Conservation (phyloP, 2,797 vertebrate genomes). For the Hoplostethus mediterraneus region DNA sequence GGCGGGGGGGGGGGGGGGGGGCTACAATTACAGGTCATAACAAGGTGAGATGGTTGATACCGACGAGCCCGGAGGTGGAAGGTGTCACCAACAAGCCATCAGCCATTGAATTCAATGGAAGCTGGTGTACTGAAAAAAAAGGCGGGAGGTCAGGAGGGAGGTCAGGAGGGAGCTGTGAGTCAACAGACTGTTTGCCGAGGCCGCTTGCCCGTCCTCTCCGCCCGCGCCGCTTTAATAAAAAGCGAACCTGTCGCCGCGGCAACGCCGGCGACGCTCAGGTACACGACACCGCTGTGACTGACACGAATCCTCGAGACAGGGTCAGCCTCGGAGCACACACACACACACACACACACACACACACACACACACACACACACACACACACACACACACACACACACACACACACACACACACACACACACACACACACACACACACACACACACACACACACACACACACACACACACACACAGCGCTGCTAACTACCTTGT, state of each 20-base stretch:
- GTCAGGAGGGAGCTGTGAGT: conserved; percentile 23
- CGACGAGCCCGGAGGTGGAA: too few relatives aligned
- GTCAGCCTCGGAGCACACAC: conserved; percentile 25
- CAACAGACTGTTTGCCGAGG: conserved; percentile 62
- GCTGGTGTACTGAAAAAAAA: too few relatives aligned
- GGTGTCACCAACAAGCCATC: too few relatives aligned
- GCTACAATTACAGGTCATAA: too few relatives aligned
- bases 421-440: conserved; percentile 13
- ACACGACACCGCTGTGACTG: conserved; percentile 14
- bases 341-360: conserved; percentile 14
- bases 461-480: conserved; percentile 2
- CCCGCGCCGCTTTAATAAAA: conserved; percentile 71
- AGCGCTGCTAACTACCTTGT: conserved; percentile 49
- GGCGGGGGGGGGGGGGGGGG: too few relatives aligned
- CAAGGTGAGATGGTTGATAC: too few relatives aligned
- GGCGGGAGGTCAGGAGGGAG: too few relatives aligned
- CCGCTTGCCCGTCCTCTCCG: conserved; percentile 50
- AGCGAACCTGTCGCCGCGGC: conserved; percentile 36
- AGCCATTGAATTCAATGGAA: too few relatives aligned
- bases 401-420: background rate
- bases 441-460: conserved; percentile 19
- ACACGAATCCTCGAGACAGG: conserved; percentile 17
- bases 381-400: conserved; percentile 10
- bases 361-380: conserved; percentile 2
- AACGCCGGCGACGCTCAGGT: conserved; percentile 23